phyloP scores from a whole-genome alignment of 1,140 invertebrate species.

The Drosophila malerkotliana region DNA sequence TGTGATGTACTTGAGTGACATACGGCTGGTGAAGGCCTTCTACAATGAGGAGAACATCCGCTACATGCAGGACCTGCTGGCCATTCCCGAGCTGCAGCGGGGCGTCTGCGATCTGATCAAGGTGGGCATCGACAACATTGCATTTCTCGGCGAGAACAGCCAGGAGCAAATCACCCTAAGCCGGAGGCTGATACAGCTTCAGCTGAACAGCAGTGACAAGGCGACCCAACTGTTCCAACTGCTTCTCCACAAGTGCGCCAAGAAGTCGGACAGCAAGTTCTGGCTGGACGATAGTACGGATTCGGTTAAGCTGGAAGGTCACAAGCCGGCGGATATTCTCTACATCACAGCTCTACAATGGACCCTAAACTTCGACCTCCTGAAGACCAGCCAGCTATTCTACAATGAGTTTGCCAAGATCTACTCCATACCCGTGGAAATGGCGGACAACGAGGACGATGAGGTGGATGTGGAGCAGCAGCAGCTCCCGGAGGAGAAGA shows the following conservation, averaged over 20 bases:
- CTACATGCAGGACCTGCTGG: constrained; percentile 74
- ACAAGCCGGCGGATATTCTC: constrained; percentile 69
- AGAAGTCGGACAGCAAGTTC: constrained; percentile 47
- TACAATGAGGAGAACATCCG: constrained; percentile 81
- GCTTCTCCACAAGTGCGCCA: constrained; percentile 48
- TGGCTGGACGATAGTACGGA: constrained; percentile 57
- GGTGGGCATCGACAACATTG: constrained; percentile 80
- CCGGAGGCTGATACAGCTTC: constrained; percentile 69
- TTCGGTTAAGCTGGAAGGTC: constrained; percentile 34
- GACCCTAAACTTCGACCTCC: constrained; percentile 76
- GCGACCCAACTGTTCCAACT: constrained; percentile 65
- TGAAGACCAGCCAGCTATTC: constrained; percentile 76
- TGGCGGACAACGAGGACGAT: constrained; percentile 53
- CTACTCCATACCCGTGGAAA: constrained; percentile 76
- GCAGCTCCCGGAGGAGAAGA: constrained; percentile 21
- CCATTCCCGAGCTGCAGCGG: constrained; percentile 65
- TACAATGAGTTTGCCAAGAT: constrained; percentile 80
- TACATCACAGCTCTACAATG: constrained; percentile 75
- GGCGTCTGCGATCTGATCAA: constrained; percentile 81
- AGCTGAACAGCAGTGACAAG: constrained; percentile 72
- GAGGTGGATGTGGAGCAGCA: constrained; percentile 18
- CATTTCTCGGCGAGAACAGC: constrained; percentile 75
- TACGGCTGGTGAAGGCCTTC: constrained; percentile 76
- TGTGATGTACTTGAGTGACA: constrained; percentile 77
- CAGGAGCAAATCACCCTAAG: constrained; percentile 68